These are phyloP conservation scores for Hydrozoanthus tunicans DNA, from an alignment of 64 coral and sea anemone species.

Conservation along the genomic window DNA sequence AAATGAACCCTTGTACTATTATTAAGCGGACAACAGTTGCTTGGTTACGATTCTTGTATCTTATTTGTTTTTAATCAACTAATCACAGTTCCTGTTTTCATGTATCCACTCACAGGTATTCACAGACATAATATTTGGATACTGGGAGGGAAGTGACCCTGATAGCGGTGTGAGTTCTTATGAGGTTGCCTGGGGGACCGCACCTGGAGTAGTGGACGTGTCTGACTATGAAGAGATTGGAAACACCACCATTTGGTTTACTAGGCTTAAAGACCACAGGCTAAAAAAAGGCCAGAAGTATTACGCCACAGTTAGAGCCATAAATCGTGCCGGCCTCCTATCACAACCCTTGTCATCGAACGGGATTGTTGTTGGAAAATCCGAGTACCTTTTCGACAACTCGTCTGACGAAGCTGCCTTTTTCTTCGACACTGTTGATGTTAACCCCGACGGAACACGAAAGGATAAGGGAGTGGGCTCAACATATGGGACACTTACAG, in stretches of 20 bases:
- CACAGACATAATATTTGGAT: slow-evolving; percentile 93
- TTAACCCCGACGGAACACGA: slow-evolving; percentile 72
- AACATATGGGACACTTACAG: slow-evolving; percentile 90
- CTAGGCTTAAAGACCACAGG: slow-evolving; percentile 66
- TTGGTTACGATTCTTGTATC: no score
- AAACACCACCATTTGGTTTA: slow-evolving; percentile 85
- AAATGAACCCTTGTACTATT: no score
- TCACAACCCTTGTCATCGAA: slow-evolving; percentile 82
- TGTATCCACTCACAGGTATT: slow-evolving; percentile 64
- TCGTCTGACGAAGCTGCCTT: slow-evolving; percentile 57
- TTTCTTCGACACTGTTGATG: slow-evolving; percentile 88
- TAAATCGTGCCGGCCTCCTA: slow-evolving; percentile 88
- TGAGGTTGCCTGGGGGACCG: slow-evolving; percentile 94
- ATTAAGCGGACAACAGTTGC: no score
- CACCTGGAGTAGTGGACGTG: slow-evolving; percentile 57
- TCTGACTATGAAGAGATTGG: slow-evolving; percentile 86
- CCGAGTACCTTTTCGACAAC: slow-evolving; percentile 92
- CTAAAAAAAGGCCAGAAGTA: slow-evolving; percentile 72
- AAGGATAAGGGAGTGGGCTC: slow-evolving; percentile 82
- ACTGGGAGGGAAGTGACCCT: slow-evolving; percentile 75
- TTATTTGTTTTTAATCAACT: neutral
- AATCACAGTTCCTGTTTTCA: neutral
- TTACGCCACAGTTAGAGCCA: slow-evolving; percentile 80
- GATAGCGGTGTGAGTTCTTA: slow-evolving; percentile 89
- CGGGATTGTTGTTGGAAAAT: slow-evolving; percentile 89